phyloP scores from a whole-genome alignment of 2,888 invertebrate species.

The Agrotis segetum region DNA sequence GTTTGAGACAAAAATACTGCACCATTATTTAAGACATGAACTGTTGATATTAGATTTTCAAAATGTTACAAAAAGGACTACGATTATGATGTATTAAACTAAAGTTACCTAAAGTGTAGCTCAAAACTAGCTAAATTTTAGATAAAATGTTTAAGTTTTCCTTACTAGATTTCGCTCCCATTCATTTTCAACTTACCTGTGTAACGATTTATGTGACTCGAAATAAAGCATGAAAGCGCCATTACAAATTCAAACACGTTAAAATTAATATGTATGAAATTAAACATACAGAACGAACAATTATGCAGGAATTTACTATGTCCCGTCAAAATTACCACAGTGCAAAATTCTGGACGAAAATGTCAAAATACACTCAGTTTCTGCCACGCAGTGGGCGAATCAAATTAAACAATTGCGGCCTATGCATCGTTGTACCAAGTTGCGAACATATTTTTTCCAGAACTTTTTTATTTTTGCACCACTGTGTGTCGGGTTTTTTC shows the following conservation, averaged over 20 bases:
- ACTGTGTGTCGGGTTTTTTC: conserved; percentile 53
- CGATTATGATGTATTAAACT: no score
- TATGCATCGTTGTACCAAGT: conserved; percentile 38
- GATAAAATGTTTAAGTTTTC: background rate
- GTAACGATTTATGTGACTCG: conserved; percentile 22
- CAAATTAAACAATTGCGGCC: conserved; percentile 64
- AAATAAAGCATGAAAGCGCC: conserved; percentile 24
- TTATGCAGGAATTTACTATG: conserved; percentile 39
- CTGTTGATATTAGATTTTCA: no score
- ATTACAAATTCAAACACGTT: conserved; percentile 42
- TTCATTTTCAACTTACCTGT: background rate
- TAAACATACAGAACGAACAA: conserved; percentile 51
- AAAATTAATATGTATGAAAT: conserved; percentile 48
- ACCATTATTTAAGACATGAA: no score
- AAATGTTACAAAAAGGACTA: no score
- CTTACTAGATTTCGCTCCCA: background rate
- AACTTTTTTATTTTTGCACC: conserved; percentile 49
- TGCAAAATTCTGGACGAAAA: conserved; percentile 36
- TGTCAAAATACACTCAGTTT: conserved; percentile 35
- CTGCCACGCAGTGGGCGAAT: conserved; percentile 24
- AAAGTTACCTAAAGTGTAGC: background rate
- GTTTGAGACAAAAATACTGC: no score
- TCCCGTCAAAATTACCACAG: conserved; percentile 28
- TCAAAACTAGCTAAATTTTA: background rate
- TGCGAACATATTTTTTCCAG: conserved; percentile 42